Percentiles rank a stretch among this genome's conserved stretches.
These are phyloP conservation scores for Ditylenchus weischeri DNA, from an alignment of 2,888 invertebrate genomes.

Conservation along the genomic window DNA sequence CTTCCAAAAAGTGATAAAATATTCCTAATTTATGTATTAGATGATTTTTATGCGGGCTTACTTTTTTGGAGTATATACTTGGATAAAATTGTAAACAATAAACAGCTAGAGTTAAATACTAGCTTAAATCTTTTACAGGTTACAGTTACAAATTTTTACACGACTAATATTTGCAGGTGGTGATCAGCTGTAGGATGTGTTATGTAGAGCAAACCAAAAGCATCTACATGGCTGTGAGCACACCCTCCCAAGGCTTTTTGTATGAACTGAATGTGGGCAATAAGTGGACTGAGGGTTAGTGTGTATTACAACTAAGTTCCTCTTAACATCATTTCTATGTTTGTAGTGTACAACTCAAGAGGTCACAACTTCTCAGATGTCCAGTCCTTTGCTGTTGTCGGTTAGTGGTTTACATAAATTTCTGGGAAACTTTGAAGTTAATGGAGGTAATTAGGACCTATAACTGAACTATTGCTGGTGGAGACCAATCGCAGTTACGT, in stretches of 20 bases:
- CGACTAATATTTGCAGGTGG: not conserved
- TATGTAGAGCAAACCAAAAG: constrained; percentile 28
- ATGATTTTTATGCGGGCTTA: too few relatives aligned
- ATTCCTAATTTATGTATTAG: too few relatives aligned
- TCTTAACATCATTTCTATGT: too few relatives aligned
- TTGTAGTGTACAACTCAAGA: constrained; percentile 24
- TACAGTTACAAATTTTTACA: too few relatives aligned
- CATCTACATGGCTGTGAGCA: constrained; percentile 36
- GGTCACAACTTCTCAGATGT: constrained; percentile 25
- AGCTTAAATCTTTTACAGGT: too few relatives aligned
- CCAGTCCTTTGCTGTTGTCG: constrained; percentile 32
- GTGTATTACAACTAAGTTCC: not conserved
- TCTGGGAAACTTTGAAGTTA: not conserved
- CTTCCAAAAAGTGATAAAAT: too few relatives aligned
- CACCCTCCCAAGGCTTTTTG: constrained; percentile 31
- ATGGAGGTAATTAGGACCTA: constrained; percentile 25
- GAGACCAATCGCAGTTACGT: constrained; percentile 30
- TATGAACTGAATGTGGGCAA: constrained; percentile 30
- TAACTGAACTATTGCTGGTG: constrained; percentile 35
- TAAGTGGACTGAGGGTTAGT: constrained; percentile 30
- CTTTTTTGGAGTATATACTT: too few relatives aligned
- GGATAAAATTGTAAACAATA: too few relatives aligned
- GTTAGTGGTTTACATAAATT: constrained; percentile 13
- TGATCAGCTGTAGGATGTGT: constrained; percentile 26
- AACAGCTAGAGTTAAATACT: too few relatives aligned